Base-by-base conservation (phyloP, 2,888 invertebrate species). In the Ctenicera cuprea region DNA sequence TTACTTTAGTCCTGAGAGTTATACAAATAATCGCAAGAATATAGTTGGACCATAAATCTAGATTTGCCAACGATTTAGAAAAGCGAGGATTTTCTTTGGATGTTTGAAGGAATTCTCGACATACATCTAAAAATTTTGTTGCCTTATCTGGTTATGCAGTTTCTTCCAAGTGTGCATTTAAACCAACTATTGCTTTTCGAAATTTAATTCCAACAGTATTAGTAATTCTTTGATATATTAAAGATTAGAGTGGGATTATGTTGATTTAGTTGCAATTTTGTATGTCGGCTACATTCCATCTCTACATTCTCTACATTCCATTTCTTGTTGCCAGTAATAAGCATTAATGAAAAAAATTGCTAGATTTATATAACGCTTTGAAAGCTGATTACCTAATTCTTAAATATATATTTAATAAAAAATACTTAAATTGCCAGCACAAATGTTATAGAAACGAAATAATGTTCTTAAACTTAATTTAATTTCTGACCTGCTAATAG, bases 41-140 rank as follows among this genome's bases (percentile, higher is more conserved):
- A 30, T 57, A 14, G 52, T 52, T 52, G 54, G 18, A 38, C 22
- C 12, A 59, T 41, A 59, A 59, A 59, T 59, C 59, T 41, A 59
- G 59, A 59, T 59, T 59, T 59, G 18, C 18, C 14, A 54, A 8
- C 30, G 26, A 33, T 54, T 26, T 30, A 54, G 54, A 54, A 30
- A 54, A 54, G 11, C 50, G 22, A 4, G 22, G 50, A 50, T 50
- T 50, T 50, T 50, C 22, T 1, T 9, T 3, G 18, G 3, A 48
- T 48, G 4, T 41, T 41, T 14, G 41, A 41, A 14, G 33, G 33
- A 33, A 4, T 33, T 33, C 9, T 33, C 7, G 9, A 9, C 33
- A 33, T 5, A 33, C 5, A 1, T 3, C 1, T 33, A 33, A 33
- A 33, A 33, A 9, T 33, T 26, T 33, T 33, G 33, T 33, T 1